A percentile compares a stretch with the other conserved stretches of the same genome.
phyloP scores from a whole-genome alignment of 2,113 vertebrate species.

The Cynoglossus semilaevis region DNA sequence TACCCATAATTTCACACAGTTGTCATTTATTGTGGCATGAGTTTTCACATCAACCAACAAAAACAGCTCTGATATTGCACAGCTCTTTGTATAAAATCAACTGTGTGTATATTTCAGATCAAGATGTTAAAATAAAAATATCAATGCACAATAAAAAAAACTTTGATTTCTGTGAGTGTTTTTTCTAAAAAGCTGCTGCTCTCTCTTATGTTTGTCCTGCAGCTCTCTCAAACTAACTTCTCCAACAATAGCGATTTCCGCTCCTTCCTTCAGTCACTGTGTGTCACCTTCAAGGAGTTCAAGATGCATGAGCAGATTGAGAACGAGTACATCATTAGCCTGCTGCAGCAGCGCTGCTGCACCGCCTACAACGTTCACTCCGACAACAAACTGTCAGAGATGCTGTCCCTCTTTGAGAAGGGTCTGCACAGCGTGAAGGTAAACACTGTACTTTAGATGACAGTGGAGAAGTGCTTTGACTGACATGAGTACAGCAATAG shows the following conservation, averaged over 20 bases:
- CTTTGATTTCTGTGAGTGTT: no score
- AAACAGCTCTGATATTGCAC: no score
- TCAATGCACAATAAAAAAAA: no score
- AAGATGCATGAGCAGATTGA: constrained; percentile 99
- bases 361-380: constrained; percentile 95
- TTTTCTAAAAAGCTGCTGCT: no score
- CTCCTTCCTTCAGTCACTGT: constrained; percentile 92
- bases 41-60: no score
- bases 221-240: constrained; percentile 99
- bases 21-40: no score
- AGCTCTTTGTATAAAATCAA: no score
- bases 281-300: constrained; percentile 96
- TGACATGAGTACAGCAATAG: background rate
- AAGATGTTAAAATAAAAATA: no score
- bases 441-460: constrained; percentile 6
- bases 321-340: constrained; percentile 95
- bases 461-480: background rate
- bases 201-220: constrained; percentile 4
- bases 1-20: no score
- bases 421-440: constrained; percentile 94
- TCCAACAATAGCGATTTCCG: constrained; percentile 98
- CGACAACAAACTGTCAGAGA: constrained; percentile 97
- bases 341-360: constrained; percentile 91
- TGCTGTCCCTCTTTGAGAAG: constrained; percentile 96
- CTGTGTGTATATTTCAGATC: no score